These are phyloP conservation scores for Carassius gibelio DNA, from an alignment of 2,113 vertebrate genomes.

Conservation along the genomic window DNA sequence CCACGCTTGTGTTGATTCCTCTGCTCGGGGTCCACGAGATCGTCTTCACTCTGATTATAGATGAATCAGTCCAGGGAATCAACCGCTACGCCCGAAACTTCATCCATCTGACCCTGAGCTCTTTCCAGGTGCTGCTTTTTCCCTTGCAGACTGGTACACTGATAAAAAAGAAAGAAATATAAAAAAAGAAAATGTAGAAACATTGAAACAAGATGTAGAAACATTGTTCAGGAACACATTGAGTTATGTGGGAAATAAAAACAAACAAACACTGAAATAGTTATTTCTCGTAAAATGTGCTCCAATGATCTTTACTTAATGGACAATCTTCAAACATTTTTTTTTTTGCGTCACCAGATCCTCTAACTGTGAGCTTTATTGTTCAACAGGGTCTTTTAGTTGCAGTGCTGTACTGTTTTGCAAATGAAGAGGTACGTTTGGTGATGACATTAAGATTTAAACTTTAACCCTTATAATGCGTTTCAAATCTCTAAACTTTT, in stretches of 20 bases:
- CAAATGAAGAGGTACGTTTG: slow-evolving; percentile 89
- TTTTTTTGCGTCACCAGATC: not conserved
- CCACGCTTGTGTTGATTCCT: slow-evolving; percentile 90
- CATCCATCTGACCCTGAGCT: slow-evolving; percentile 87
- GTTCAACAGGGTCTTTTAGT: slow-evolving; percentile 87
- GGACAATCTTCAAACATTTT: no score
- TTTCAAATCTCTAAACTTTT: no score
- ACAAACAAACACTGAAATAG: no score
- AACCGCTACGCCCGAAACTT: slow-evolving; percentile 81
- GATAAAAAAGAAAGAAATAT: no score
- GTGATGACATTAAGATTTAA: not conserved
- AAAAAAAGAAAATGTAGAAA: no score
- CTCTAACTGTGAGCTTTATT: slow-evolving; percentile 20
- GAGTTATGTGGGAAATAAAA: no score
- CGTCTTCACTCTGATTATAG: slow-evolving; percentile 84
- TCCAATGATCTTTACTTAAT: no score
- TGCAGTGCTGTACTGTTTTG: slow-evolving; percentile 92
- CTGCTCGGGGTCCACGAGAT: slow-evolving; percentile 92
- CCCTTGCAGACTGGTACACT: not conserved
- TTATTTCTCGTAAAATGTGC: no score
- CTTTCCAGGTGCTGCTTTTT: slow-evolving; percentile 81
- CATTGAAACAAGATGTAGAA: no score
- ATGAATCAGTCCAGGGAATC: slow-evolving; percentile 84
- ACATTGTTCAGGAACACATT: no score
- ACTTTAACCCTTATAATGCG: not conserved